Evolutionary conservation across 2,888 invertebrate genomes (phyloP), one percentile per base, ranked within the genome.

Genomic region (Orthosia incerta): DNA sequence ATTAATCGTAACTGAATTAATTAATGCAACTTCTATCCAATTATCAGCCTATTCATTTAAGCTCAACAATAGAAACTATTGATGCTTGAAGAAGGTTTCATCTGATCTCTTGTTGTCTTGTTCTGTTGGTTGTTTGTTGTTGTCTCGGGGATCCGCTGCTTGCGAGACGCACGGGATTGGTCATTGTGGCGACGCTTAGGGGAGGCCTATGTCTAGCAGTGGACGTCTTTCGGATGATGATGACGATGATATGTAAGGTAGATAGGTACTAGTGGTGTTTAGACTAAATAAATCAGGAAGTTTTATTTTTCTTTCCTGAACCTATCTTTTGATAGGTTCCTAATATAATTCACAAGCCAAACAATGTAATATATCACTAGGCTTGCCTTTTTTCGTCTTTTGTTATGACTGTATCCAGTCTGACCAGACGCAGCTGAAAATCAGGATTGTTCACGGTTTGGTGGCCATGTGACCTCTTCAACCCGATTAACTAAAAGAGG

Each of bases 361-460:
- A 50, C 12, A 60, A 48, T 71, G 3, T 50, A 51, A 67, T 31
- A 31, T 20, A n/a, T 26, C 15, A 46, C 13, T 18, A 20, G 15
- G 39, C 18, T 63, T 23, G 18, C 5, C 7, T 39, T 62, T 55
- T 74, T 48, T 13, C 31, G 11, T 50, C 51, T 46, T 51, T 62
- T 71, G 45, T 63, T 48, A 51, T 16, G 7, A 50, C 51, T 46
- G 9, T n/a, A 50, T 51, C 18, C 45, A 63, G 59, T 45, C n/a
- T 55, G 45, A 63, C 57, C 26, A 81, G 63, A 76, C 51, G 18
- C 55, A 50, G 50, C 26, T 53, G n/a, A 74, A 80, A 59, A 65
- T 81, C 81, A 63, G 55, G 77, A 74, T 80, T 78, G 26, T 55
- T 59, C 62, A 67, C 59, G 78, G 76, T 66, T 63, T 63, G 67